Conservation (phyloP, 2,797 vertebrate genomes). For the Arremon aurantiirostris region DNA sequence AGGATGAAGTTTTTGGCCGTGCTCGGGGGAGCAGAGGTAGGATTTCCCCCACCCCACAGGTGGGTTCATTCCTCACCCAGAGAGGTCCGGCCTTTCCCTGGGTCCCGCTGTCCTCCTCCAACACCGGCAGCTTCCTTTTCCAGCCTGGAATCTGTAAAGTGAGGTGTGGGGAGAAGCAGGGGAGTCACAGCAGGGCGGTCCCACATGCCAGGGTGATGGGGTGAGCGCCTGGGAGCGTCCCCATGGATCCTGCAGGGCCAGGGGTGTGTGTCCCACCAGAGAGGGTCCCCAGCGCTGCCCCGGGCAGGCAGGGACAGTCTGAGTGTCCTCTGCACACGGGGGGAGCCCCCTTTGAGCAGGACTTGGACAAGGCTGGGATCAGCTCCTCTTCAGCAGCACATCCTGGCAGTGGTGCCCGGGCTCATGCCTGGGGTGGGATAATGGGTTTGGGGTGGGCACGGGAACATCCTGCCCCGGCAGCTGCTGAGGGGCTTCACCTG, state of each 20-base stretch:
- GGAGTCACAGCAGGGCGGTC: background rate
- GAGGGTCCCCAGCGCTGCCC: background rate
- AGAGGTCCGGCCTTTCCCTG: no score
- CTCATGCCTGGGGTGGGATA: background rate
- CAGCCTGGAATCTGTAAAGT: background rate
- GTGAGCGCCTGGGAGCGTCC: background rate
- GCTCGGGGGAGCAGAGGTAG: no score
- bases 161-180: background rate
- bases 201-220: background rate
- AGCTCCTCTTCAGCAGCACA: background rate
- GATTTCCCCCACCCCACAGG: accelerated
- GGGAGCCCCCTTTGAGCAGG: background rate
- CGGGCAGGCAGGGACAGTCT: background rate
- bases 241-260: background rate
- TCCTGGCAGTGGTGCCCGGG: accelerated
- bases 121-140: background rate
- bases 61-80: background rate
- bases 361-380: background rate
- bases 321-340: background rate
- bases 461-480: background rate
- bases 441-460: background rate
- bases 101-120: background rate
- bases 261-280: background rate
- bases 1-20: background rate
- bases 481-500: background rate